Conservation (phyloP, 2,888 invertebrate genomes). For the Trilocha varians region DNA sequence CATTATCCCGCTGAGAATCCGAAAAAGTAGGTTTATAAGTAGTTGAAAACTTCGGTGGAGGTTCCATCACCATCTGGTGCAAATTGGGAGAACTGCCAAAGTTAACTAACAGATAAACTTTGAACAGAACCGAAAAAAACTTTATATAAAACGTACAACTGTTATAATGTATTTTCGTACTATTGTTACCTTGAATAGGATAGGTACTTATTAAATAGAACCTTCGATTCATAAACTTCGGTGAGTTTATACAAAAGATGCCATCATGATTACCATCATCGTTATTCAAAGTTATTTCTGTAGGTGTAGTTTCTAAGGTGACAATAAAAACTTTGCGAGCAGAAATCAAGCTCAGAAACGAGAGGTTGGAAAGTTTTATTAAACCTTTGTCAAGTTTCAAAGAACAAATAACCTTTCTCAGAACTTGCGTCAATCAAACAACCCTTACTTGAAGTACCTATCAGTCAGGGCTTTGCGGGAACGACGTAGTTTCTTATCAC, state of each 20-base stretch:
- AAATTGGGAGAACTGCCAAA: conserved; percentile 54
- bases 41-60: conserved; percentile 33
- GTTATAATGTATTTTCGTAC: neutral
- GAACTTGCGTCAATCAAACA: conserved; percentile 32
- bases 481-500: no score
- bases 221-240: neutral
- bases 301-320: neutral
- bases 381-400: conserved; percentile 32
- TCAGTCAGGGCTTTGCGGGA: no score
- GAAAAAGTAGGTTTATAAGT: conserved; percentile 16
- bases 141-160: conserved; percentile 19
- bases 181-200: neutral
- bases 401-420: conserved; percentile 26
- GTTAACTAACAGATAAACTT: conserved; percentile 28
- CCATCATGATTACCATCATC: no score
- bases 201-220: neutral
- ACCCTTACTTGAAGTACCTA: conserved; percentile 1
- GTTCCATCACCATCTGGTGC: conserved; percentile 48
- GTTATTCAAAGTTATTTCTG: neutral
- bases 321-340: conserved; percentile 24
- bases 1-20: conserved; percentile 3
- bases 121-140: conserved; percentile 36
- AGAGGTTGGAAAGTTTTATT: conserved; percentile 39
- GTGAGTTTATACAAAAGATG: no score
- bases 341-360: conserved; percentile 25